These are phyloP conservation scores for Campaea margaritaria DNA, from an alignment of 2,888 invertebrate genomes.

Conservation along the genomic window DNA sequence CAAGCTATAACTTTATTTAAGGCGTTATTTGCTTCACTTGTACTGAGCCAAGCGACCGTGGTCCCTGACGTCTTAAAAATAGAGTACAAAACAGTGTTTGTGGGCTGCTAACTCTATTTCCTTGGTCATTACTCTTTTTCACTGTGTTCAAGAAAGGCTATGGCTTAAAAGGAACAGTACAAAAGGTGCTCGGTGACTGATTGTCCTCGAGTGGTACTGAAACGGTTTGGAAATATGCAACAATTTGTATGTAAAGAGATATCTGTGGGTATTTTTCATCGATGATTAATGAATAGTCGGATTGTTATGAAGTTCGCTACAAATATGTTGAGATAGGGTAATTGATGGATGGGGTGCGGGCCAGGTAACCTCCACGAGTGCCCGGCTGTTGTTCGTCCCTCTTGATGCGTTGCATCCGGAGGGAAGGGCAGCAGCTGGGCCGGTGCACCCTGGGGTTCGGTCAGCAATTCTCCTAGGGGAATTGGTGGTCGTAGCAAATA, in stretches of 20 bases:
- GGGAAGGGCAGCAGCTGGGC: no score
- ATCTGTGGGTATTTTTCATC: no score
- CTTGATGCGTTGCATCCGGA: no score
- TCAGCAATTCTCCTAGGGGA: no score
- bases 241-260: neutral
- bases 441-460: no score
- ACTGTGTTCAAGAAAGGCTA: constrained; percentile 53
- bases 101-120: constrained; percentile 58
- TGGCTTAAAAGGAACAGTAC: constrained; percentile 52
- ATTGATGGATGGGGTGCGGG: no score
- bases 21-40: constrained; percentile 44
- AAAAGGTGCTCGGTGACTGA: constrained; percentile 59
- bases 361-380: no score
- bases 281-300: no score
- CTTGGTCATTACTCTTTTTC: constrained; percentile 65
- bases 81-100: constrained; percentile 44
- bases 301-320: no score
- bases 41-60: constrained; percentile 37
- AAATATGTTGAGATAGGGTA: no score
- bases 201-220: constrained; percentile 49
- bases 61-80: constrained; percentile 41
- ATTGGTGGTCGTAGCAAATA: no score
- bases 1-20: constrained; percentile 55
- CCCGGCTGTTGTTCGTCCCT: no score
- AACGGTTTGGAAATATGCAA: constrained; percentile 13